A percentile compares a stretch with the other conserved stretches of the same genome.
Evolutionary conservation across 2,888 invertebrate species (phyloP).

Genomic region (Trissolcus brochymenae): DNA sequence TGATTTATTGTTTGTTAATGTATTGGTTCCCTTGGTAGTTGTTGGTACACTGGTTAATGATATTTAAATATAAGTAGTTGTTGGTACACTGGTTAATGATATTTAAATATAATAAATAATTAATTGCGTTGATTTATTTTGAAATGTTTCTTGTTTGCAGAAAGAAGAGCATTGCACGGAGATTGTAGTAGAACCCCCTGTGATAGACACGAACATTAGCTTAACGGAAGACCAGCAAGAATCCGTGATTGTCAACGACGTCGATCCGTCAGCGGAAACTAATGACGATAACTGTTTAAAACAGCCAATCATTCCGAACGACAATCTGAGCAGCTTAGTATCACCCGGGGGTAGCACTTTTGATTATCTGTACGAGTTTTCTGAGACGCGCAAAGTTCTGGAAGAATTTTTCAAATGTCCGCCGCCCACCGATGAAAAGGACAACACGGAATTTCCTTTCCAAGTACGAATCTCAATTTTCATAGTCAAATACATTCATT

Average conservation of each 20-base stretch:
- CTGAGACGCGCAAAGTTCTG: constrained; percentile 92
- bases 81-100: no score
- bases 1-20: no score
- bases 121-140: not conserved
- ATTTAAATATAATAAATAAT: no score
- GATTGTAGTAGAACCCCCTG: constrained; percentile 66
- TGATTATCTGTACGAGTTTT: constrained; percentile 94
- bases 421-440: constrained; percentile 81
- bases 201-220: constrained; percentile 64
- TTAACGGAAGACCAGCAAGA: constrained; percentile 60
- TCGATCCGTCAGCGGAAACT: constrained; percentile 52
- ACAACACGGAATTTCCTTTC: constrained; percentile 76
- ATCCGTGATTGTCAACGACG: constrained; percentile 28
- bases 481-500: not conserved
- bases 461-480: constrained; percentile 69
- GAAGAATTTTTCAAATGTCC: constrained; percentile 94
- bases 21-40: no score
- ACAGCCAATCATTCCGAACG: constrained; percentile 67
- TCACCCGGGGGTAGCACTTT: constrained; percentile 80
- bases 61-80: no score
- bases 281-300: constrained; percentile 62
- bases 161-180: constrained; percentile 69
- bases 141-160: constrained; percentile 48
- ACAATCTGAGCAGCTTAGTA: constrained; percentile 73
- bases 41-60: no score